Percentiles rank a stretch among this genome's conserved stretches.
These are phyloP conservation scores for Hecatera dysodea DNA, from an alignment of 2,888 invertebrate species.

Conservation along the genomic window DNA sequence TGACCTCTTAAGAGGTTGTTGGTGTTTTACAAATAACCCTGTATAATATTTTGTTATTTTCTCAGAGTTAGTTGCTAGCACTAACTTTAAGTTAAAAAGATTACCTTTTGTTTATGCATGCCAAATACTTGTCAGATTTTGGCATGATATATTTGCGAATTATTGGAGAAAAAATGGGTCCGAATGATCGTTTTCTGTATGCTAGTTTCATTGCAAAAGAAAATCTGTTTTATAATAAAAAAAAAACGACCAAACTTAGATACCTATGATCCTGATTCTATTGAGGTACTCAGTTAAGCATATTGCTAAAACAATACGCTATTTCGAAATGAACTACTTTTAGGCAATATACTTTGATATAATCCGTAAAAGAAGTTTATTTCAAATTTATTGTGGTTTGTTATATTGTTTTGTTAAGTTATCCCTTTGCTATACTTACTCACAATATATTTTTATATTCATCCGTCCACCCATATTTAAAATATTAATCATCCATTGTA, in stretches of 20 bases:
- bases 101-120: no score
- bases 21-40: no score
- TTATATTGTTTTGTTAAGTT: background rate
- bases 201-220: slow-evolving; percentile 1
- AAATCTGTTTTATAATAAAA: slow-evolving; percentile 26
- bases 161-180: background rate
- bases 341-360: slow-evolving; percentile 11
- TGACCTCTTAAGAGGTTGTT: no score
- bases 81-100: no score
- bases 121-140: no score
- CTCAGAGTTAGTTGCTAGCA: no score
- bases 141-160: no score
- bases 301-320: slow-evolving; percentile 2
- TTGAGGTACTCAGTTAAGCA: slow-evolving; percentile 29
- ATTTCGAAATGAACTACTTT: slow-evolving; percentile 23
- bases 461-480: slow-evolving; percentile 56
- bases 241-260: slow-evolving; percentile 57
- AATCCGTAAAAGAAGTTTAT: slow-evolving; percentile 22
- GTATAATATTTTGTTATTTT: no score
- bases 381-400: background rate
- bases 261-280: slow-evolving; percentile 22
- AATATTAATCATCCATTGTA: slow-evolving; percentile 9
- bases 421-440: background rate
- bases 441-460: slow-evolving; percentile 35
- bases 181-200: background rate